phyloP scores from a whole-genome alignment of 2,797 vertebrate species.

The Chloroceryle amazona region DNA sequence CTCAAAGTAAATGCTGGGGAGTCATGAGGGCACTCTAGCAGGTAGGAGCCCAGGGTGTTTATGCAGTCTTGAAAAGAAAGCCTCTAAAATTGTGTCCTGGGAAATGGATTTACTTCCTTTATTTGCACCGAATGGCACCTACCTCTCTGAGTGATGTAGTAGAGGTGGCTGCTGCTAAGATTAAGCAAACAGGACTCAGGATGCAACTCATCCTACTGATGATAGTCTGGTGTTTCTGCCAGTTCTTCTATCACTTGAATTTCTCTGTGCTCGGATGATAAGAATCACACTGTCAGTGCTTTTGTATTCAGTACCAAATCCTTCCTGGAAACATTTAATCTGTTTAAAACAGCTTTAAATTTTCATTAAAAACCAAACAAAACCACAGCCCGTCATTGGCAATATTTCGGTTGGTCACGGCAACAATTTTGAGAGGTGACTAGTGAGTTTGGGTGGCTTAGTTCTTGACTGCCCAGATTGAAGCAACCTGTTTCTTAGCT shows the following conservation, averaged over 20 bases:
- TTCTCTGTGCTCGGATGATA: slow-evolving; percentile 1
- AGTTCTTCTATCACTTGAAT: background rate
- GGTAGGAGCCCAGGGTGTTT: background rate
- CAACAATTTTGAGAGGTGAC: slow-evolving; percentile 29
- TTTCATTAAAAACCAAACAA: slow-evolving; percentile 38
- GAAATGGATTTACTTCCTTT: background rate
- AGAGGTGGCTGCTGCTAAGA: background rate
- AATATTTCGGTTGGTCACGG: slow-evolving; percentile 3
- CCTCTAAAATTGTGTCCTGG: background rate
- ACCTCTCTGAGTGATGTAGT: background rate
- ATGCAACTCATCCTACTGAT: background rate
- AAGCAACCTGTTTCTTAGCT: background rate
- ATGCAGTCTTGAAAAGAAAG: background rate
- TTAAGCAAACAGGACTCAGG: background rate
- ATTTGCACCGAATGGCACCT: background rate
- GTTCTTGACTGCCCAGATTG: background rate
- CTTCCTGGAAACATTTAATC: slow-evolving; percentile 37
- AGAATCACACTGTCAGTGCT: background rate
- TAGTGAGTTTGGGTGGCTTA: background rate
- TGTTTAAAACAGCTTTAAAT: slow-evolving; percentile 43
- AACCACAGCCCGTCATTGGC: background rate
- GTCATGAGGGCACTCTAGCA: background rate
- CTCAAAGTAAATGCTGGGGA: background rate
- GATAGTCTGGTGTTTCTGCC: background rate
- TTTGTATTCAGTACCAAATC: slow-evolving; percentile 18